These are phyloP conservation scores for Tachuris rubrigastra DNA, from an alignment of 2,113 vertebrate species.

Conservation along the genomic window DNA sequence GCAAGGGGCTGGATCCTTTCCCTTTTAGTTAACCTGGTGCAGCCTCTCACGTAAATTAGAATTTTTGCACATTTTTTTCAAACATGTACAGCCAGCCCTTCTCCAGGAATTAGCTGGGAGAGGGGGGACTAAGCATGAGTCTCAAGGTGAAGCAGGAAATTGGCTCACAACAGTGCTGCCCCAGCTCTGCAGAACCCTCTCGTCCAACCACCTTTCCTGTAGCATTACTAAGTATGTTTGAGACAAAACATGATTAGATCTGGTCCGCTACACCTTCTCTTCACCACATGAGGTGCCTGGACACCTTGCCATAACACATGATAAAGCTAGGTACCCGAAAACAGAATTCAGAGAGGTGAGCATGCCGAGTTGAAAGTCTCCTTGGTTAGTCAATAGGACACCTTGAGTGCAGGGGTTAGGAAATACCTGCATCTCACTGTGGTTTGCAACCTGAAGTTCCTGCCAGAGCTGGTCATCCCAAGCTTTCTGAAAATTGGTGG, in stretches of 20 bases:
- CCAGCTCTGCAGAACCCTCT: neutral
- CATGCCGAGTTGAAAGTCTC: neutral
- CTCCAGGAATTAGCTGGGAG: neutral
- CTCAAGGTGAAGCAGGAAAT: neutral
- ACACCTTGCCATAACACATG: neutral
- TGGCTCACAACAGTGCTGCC: neutral
- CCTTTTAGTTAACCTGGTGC: neutral
- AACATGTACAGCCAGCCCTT: neutral
- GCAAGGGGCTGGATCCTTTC: neutral
- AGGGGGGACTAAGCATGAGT: neutral
- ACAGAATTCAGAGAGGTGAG: neutral
- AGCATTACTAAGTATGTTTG: neutral
- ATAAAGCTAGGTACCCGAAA: neutral
- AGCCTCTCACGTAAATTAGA: neutral
- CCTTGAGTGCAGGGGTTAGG: neutral
- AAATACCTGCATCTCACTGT: neutral
- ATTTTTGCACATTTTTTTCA: neutral
- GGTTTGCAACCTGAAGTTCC: neutral
- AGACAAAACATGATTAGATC: neutral
- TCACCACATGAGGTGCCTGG: accelerated
- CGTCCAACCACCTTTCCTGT: neutral
- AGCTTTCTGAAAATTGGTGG: neutral
- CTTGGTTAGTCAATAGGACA: neutral
- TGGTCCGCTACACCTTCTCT: neutral
- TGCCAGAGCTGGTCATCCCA: neutral